A percentile compares a stretch with the other conserved stretches of the same genome.
Conservation (phyloP, 92 coral and sea anemone species). For the Blastomussa wellsi region DNA sequence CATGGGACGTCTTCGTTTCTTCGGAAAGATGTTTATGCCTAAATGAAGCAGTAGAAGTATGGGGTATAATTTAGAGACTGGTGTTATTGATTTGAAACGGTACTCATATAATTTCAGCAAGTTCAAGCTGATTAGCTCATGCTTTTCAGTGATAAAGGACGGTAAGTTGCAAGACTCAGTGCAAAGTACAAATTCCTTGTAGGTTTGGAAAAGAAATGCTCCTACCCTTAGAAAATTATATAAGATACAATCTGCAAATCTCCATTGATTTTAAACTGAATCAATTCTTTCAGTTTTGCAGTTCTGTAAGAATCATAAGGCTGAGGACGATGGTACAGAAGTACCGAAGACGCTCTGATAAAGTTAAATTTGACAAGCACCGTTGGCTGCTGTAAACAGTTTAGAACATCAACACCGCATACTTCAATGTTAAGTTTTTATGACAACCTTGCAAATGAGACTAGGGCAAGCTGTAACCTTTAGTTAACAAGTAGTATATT, state of each 20-base stretch:
- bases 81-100: too few species aligned
- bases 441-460: background rate
- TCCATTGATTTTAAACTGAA: background rate
- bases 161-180: background rate
- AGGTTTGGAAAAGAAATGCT: background rate
- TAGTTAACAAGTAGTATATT: background rate
- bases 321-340: background rate
- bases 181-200: background rate
- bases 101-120: background rate
- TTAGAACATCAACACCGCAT: background rate
- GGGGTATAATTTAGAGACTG: background rate
- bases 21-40: constrained; percentile 44
- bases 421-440: background rate
- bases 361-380: background rate
- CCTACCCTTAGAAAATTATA: background rate
- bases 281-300: background rate
- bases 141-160: background rate
- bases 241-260: background rate
- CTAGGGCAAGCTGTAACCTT: background rate
- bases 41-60: background rate
- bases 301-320: background rate
- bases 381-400: background rate
- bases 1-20: constrained; percentile 51
- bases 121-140: background rate
- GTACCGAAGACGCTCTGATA: background rate